Conservation (phyloP, 2,113 vertebrate species). For the Microcebus jonahi region DNA sequence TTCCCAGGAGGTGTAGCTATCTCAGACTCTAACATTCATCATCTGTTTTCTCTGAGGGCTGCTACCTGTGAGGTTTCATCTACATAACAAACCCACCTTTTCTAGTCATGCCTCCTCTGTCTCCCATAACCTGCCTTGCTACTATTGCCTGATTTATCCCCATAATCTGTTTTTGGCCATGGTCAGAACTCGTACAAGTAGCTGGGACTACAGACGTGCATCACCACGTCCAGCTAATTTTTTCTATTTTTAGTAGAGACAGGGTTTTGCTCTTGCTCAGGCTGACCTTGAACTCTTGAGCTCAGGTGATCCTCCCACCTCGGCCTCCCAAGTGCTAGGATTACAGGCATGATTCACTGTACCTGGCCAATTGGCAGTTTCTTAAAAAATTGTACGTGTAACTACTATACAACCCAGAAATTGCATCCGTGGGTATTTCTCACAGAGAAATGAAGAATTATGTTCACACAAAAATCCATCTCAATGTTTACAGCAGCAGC, state of each 20-base stretch:
- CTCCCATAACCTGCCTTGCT: background rate
- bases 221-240: too few relatives aligned
- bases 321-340: too few relatives aligned
- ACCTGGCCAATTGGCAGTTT: background rate
- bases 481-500: background rate
- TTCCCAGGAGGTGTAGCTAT: too few relatives aligned
- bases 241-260: too few relatives aligned
- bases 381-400: background rate
- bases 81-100: background rate
- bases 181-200: too few relatives aligned
- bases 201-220: too few relatives aligned
- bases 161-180: background rate
- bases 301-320: too few relatives aligned
- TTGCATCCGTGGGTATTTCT: background rate
- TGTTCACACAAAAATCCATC: background rate
- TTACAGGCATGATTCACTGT: too few relatives aligned
- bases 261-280: too few relatives aligned
- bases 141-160: background rate
- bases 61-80: background rate
- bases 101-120: background rate
- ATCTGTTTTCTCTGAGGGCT: background rate
- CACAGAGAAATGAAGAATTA: background rate
- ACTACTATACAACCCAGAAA: background rate
- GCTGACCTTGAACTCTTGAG: too few relatives aligned
- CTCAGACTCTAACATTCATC: background rate